A percentile compares a stretch with the other conserved stretches of the same genome.
Evolutionary conservation across 2,888 invertebrate species (phyloP).

Genomic region (Pseudococcus viburni): DNA sequence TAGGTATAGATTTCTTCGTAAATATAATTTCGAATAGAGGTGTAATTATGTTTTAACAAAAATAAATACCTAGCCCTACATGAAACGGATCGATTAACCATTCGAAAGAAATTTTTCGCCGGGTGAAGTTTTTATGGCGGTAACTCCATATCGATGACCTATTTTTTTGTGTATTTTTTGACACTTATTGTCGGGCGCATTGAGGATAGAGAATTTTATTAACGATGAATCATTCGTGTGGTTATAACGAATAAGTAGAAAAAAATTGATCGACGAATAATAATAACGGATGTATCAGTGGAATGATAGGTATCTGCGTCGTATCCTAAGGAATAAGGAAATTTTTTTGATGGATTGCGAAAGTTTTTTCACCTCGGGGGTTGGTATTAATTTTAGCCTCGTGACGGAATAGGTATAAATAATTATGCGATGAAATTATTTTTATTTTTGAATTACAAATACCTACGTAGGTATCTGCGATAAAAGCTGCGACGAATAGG

Average conservation of each 20-base stretch:
- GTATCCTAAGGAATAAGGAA: neutral
- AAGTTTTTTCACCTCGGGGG: neutral
- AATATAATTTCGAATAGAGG: neutral
- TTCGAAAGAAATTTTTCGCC: neutral
- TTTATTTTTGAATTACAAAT: neutral
- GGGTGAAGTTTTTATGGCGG: neutral
- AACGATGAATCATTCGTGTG: neutral
- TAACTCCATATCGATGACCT: conserved; percentile 41
- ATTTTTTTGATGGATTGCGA: conserved; percentile 1
- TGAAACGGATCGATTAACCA: neutral
- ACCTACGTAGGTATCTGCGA: neutral
- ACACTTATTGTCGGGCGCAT: neutral
- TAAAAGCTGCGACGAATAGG: neutral
- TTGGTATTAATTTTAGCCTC: neutral
- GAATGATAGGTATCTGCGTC: neutral
- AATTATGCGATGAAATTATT: neutral
- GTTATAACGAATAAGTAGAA: neutral
- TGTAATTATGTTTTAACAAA: neutral
- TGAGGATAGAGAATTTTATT: neutral
- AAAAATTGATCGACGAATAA: neutral
- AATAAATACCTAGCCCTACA: conserved; percentile 1
- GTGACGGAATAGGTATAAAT: neutral
- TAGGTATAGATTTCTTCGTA: neutral
- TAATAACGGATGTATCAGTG: neutral
- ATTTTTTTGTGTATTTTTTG: conserved; percentile 19